Evolutionary conservation across 2,888 invertebrate genomes (phyloP).

Genomic region (Cynaeus angustus): DNA sequence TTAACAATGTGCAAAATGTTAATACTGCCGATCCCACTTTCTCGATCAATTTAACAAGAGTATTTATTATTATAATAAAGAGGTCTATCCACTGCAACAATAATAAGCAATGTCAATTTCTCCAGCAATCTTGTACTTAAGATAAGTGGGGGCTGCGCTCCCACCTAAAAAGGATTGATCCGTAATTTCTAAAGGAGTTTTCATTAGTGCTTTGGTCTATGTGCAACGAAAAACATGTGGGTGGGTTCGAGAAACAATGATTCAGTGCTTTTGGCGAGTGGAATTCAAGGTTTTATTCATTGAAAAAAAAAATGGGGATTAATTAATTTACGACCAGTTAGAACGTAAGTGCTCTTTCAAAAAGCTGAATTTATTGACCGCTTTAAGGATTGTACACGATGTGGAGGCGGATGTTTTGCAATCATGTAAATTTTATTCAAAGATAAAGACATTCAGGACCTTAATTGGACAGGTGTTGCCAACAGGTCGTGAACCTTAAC

Average conservation of each 20-base stretch:
- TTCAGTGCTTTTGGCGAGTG: conserved; percentile 39
- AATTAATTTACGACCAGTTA: conserved; percentile 18
- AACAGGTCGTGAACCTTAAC: background rate
- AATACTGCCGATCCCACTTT: conserved; percentile 44
- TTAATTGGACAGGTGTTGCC: conserved; percentile 13
- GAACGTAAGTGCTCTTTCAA: conserved; percentile 24
- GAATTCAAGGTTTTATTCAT: conserved; percentile 34
- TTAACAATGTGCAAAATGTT: conserved; percentile 40
- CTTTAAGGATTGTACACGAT: background rate
- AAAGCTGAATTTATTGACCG: conserved; percentile 8
- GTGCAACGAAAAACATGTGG: conserved; percentile 55
- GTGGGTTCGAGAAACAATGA: conserved; percentile 48
- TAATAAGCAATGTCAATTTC: conserved; percentile 49
- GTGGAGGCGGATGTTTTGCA: conserved; percentile 25
- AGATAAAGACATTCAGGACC: background rate
- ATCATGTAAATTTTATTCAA: conserved; percentile 19
- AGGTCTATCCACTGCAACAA: conserved; percentile 42
- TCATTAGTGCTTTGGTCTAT: conserved; percentile 53
- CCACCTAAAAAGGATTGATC: conserved; percentile 55
- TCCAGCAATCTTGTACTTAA: conserved; percentile 44
- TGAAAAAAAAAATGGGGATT: conserved; percentile 33
- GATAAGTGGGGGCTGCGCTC: conserved; percentile 54
- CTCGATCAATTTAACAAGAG: conserved; percentile 46
- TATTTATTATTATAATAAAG: conserved; percentile 40
- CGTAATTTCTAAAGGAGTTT: conserved; percentile 53